These are phyloP conservation scores for Calliopsis andreniformis DNA, from an alignment of 1,140 invertebrate genomes.

Conservation along the genomic window DNA sequence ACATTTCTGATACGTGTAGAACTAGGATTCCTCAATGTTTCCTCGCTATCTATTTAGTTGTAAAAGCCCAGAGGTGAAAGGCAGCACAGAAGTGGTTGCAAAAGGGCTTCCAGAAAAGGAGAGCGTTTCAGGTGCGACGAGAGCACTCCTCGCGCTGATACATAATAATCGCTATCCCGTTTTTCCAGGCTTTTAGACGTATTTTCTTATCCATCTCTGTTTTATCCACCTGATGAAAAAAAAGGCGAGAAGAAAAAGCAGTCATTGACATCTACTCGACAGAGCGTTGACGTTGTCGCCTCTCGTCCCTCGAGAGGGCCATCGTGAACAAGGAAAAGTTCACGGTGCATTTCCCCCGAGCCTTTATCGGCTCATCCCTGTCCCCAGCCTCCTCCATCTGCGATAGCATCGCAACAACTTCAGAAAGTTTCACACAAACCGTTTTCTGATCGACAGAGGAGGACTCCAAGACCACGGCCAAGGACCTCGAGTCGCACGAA, in stretches of 20 bases:
- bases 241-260: background rate
- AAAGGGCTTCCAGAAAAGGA: background rate
- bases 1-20: too few relatives aligned
- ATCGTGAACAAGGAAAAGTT: constrained; percentile 25
- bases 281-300: constrained; percentile 40
- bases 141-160: constrained; percentile 5
- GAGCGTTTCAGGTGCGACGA: background rate
- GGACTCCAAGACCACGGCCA: constrained; percentile 80
- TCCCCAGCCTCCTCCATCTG: background rate
- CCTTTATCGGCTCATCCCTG: background rate
- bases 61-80: background rate
- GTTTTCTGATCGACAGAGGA: constrained; percentile 73
- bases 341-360: background rate
- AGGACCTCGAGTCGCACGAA: constrained; percentile 81
- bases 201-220: constrained; percentile 36
- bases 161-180: constrained; percentile 7
- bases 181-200: constrained; percentile 13
- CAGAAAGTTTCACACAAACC: background rate
- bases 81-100: background rate
- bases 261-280: constrained; percentile 45
- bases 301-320: constrained; percentile 31
- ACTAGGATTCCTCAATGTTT: background rate
- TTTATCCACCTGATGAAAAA: too few relatives aligned
- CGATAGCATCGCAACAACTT: background rate
- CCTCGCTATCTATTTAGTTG: constrained; percentile 1